Evolutionary conservation across 2,888 invertebrate genomes (phyloP), one percentile per base, ranked within the genome.

Genomic region (Oscheius sp.): DNA sequence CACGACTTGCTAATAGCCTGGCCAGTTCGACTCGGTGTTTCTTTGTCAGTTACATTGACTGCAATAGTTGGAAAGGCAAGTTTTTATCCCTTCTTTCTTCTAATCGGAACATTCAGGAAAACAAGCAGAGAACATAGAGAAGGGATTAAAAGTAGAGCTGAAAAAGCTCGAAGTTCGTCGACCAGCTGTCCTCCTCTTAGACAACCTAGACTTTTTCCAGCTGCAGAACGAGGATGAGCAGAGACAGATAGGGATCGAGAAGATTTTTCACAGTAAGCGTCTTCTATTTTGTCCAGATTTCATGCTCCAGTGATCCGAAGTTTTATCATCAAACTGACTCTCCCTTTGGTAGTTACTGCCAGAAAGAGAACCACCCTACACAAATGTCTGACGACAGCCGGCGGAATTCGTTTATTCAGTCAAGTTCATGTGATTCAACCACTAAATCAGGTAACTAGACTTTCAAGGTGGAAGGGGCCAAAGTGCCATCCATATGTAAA

Each of bases 151-250:
- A 3, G 76, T 76, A 1, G 76, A 66, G 0, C 51, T 85, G 62
- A 57, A 48, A 3, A 70, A 60, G 48, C 48, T 84, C 10, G 78
- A 78, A 42, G n/a, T 10, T 3, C 74, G 83, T 37, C 70, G 76
- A 55, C 86, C 86, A 1, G 68, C 82, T 1, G 66, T 85, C 1
- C 73, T 86, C 0, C 62, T 86, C 29, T 73, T 86, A 13, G 86
- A 86, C 55, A 81, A 84, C 58, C 70, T 86, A 35, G 86, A 86
- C 57, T 78, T 80, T 37, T 75, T 86, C 33, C 74, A 83, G 29
- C 65, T 77, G 21, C 73, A 73, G 48, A 70, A 80, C 11, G 84
- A 85, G 53, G 85, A 84, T 21, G 85, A 86, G 58, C 85, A 86
- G 42, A 51, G 86, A 33, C 79, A 80, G 33, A 70, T 82, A 11